Percentiles rank a stretch among this genome's conserved stretches.
phyloP scores from a whole-genome alignment of 2,797 vertebrate genomes.

The Thamnophis elegans region DNA sequence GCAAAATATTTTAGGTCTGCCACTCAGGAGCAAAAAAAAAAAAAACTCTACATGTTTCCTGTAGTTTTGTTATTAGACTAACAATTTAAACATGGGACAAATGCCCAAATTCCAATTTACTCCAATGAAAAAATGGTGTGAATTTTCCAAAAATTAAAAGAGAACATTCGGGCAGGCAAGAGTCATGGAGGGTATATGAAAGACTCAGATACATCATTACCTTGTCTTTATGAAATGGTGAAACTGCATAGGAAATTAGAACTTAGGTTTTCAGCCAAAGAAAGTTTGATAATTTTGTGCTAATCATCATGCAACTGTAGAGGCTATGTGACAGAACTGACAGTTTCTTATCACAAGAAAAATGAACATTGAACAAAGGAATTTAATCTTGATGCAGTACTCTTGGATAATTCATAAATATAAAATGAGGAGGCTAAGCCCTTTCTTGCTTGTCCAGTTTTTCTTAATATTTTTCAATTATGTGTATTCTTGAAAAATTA shows the following conservation, averaged over 20 bases:
- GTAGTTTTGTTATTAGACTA: slow-evolving; percentile 34
- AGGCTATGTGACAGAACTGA: slow-evolving; percentile 23
- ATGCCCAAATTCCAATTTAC: slow-evolving; percentile 43
- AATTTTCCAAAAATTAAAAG: neutral
- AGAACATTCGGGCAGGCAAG: neutral
- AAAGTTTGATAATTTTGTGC: slow-evolving; percentile 19
- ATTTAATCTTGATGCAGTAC: slow-evolving; percentile 46
- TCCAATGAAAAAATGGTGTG: neutral
- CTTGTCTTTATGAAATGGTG: slow-evolving; percentile 32
- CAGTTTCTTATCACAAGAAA: slow-evolving; percentile 38
- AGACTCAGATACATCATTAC: slow-evolving; percentile 16
- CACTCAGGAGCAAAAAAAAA: neutral
- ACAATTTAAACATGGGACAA: slow-evolving; percentile 21
- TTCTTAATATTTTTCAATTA: slow-evolving; percentile 22
- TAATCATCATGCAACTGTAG: slow-evolving; percentile 46
- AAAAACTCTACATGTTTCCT: neutral
- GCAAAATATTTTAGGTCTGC: neutral
- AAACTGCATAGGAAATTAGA: slow-evolving; percentile 56
- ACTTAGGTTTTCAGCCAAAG: slow-evolving; percentile 58
- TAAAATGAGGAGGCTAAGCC: slow-evolving; percentile 43
- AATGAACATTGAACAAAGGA: slow-evolving; percentile 55
- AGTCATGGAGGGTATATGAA: slow-evolving; percentile 2
- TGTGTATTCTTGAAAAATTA: slow-evolving; percentile 21
- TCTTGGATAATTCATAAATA: slow-evolving; percentile 56
- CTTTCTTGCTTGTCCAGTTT: neutral